Percentiles rank a stretch among this genome's conserved stretches.
Evolutionary conservation across 2,113 vertebrate genomes (phyloP).

Genomic region (Mus pahari): DNA sequence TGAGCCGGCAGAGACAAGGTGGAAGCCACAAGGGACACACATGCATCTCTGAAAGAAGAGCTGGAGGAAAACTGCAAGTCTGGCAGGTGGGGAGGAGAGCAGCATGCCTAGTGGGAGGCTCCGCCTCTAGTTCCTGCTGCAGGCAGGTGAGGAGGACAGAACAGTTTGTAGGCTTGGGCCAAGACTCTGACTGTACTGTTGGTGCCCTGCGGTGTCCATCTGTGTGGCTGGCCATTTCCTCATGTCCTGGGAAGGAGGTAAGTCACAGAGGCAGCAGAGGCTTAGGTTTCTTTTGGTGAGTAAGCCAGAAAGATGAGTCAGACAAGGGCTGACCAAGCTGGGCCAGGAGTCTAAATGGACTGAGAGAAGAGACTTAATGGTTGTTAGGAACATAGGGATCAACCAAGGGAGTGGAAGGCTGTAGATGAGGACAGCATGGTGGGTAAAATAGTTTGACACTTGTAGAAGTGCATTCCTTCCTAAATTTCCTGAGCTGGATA

Average conservation of each 20-base stretch:
- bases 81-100: background rate
- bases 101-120: too few species aligned
- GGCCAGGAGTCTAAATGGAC: background rate
- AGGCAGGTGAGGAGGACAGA: background rate
- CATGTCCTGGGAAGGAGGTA: background rate
- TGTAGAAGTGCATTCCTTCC: background rate
- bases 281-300: background rate
- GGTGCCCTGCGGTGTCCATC: background rate
- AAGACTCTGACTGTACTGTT: background rate
- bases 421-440: background rate
- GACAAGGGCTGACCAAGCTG: background rate
- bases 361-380: background rate
- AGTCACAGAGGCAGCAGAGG: too few species aligned
- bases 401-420: background rate
- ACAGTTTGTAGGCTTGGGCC: background rate
- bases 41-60: background rate
- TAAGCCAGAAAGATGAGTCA: background rate
- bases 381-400: background rate
- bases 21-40: background rate
- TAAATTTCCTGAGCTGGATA: background rate
- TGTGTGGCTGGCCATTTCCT: background rate
- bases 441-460: background rate
- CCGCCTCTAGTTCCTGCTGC: background rate
- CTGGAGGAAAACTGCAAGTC: background rate
- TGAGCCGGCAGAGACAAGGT: background rate